These are phyloP conservation scores for Ceuthmochares aereus DNA, from an alignment of 2,113 vertebrate genomes.

Conservation along the genomic window DNA sequence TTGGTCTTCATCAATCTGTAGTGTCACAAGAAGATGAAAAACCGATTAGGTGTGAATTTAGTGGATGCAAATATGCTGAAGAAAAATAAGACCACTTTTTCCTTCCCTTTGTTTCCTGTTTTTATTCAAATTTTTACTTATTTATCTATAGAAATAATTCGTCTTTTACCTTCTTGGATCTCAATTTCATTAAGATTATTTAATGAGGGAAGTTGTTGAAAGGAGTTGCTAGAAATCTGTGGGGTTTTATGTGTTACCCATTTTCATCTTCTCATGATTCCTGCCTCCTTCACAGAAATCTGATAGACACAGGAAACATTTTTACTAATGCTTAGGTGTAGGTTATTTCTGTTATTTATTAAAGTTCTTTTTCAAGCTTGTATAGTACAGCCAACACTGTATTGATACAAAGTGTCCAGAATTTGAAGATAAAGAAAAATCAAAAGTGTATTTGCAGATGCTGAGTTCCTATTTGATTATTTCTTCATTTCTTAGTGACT, in stretches of 20 bases:
- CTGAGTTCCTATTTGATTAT: neutral
- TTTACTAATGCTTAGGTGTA: neutral
- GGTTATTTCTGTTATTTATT: neutral
- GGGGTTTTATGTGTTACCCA: neutral
- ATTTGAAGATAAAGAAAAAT: neutral
- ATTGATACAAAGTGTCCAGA: neutral
- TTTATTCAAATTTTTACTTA: neutral
- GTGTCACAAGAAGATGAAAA: neutral
- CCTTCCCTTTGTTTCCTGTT: neutral
- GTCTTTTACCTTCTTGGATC: neutral
- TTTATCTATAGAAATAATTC: neutral
- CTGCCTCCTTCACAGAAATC: neutral
- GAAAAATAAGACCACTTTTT: neutral
- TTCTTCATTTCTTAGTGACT: neutral
- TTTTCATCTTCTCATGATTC: neutral
- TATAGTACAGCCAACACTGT: neutral
- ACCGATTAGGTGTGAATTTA: neutral
- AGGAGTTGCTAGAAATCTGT: neutral
- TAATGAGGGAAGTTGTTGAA: neutral
- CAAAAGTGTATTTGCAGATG: neutral
- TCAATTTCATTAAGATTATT: neutral
- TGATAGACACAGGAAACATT: neutral
- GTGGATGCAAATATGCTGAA: neutral
- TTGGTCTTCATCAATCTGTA: neutral
- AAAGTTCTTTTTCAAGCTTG: neutral